Evolutionary conservation across 2,797 vertebrate genomes (phyloP).

Genomic region (Pseudomugil tenellus): DNA sequence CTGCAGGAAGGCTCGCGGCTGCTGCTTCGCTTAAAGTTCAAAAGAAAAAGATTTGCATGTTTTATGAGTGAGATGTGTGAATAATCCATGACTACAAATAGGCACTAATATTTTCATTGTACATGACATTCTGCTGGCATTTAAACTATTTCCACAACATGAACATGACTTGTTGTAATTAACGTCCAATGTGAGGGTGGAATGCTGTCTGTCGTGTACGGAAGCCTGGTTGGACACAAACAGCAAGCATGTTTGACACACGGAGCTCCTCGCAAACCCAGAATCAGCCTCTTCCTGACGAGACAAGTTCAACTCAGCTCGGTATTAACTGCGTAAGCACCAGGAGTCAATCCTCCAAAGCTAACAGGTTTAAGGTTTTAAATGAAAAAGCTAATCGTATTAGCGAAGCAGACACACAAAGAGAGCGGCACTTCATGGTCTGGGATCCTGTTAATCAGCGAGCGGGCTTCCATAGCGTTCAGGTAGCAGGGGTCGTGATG

Average conservation of each 20-base stretch:
- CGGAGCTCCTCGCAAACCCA: conserved; percentile 11
- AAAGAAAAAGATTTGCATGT: background rate
- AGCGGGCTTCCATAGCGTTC: conserved; percentile 61
- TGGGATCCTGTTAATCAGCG: conserved; percentile 73
- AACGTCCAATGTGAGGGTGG: conserved; percentile 18
- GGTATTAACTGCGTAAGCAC: conserved; percentile 73
- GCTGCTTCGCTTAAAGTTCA: conserved; percentile 23
- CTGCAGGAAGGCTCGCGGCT: conserved; percentile 13
- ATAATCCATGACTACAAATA: too few species aligned
- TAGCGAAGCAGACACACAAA: conserved; percentile 72
- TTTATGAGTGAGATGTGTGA: too few species aligned
- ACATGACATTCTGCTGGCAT: conserved; percentile 9
- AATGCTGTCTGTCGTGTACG: background rate
- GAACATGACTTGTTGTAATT: background rate
- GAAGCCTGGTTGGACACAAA: too few species aligned
- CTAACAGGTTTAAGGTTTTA: conserved; percentile 83
- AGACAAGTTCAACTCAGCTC: conserved; percentile 65
- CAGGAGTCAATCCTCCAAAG: conserved; percentile 80
- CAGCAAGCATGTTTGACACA: too few species aligned
- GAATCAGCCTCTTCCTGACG: conserved; percentile 33
- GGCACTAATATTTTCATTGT: conserved; percentile 8
- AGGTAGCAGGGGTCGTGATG: conserved; percentile 56
- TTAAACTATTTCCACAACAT: conserved; percentile 15
- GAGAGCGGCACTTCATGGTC: conserved; percentile 66
- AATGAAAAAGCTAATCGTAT: conserved; percentile 82